These are phyloP conservation scores for Mechanitis mazaeus DNA, from an alignment of 2,888 invertebrate genomes.

Conservation along the genomic window DNA sequence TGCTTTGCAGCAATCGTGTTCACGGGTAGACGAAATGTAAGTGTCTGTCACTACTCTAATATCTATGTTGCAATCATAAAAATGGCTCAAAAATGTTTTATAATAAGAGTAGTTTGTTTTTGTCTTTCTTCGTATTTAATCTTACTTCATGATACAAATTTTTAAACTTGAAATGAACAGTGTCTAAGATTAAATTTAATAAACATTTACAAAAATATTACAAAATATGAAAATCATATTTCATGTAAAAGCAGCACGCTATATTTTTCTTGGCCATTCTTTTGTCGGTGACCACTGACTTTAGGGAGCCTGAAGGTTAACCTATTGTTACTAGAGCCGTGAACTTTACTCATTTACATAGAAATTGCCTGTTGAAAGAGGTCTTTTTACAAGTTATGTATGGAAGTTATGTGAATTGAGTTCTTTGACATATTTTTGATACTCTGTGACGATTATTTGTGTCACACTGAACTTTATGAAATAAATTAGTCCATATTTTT, in stretches of 20 bases:
- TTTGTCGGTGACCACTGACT: constrained; percentile 17
- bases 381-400: constrained; percentile 2
- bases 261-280: constrained; percentile 3
- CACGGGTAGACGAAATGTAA: too few relatives aligned
- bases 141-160: too few relatives aligned
- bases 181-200: too few relatives aligned
- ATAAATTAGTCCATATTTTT: background rate
- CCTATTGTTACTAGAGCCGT: constrained; percentile 20
- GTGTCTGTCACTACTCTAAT: constrained; percentile 5
- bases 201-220: too few relatives aligned
- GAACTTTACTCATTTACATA: constrained; percentile 15
- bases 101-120: background rate
- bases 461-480: background rate
- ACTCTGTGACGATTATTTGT: background rate
- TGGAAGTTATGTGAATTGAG: constrained; percentile 3
- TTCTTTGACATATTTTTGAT: constrained; percentile 2
- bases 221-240: too few relatives aligned
- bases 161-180: too few relatives aligned
- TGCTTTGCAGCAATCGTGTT: too few relatives aligned
- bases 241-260: background rate
- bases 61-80: constrained; percentile 6
- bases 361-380: constrained; percentile 8
- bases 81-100: background rate
- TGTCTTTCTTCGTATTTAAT: background rate
- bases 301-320: constrained; percentile 19